phyloP scores from a whole-genome alignment of 2,113 vertebrate genomes.

The Oxyruncus cristatus region DNA sequence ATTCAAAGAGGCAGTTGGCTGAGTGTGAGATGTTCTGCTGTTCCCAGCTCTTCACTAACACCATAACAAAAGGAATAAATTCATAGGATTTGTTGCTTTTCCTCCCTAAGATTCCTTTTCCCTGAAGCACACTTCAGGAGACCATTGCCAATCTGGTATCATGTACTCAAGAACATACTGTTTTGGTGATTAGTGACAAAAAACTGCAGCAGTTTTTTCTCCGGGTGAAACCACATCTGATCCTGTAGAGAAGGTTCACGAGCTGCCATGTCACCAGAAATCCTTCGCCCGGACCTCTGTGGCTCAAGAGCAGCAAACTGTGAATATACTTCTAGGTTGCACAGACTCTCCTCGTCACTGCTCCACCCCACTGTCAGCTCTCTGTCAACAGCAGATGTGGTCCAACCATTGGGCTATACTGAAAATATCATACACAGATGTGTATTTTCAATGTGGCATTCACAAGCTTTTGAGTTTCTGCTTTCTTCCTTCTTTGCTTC shows the following conservation, averaged over 20 bases:
- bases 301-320: not conserved
- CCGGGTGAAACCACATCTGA: not conserved
- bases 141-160: not conserved
- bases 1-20: not conserved
- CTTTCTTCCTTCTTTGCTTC: not conserved
- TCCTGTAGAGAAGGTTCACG: not conserved
- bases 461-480: not conserved
- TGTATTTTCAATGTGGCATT: not conserved
- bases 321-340: not conserved
- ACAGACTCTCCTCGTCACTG: not conserved
- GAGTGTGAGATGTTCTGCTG: not conserved
- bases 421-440: not conserved
- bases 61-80: not conserved
- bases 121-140: not conserved
- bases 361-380: not conserved
- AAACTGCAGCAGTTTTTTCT: not conserved
- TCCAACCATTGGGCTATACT: not conserved
- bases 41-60: not conserved
- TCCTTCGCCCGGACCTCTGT: not conserved
- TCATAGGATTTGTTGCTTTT: not conserved
- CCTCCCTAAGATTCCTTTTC: not conserved
- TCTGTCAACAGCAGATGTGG: not conserved
- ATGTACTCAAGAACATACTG: not conserved
- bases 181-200: not conserved
- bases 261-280: not conserved